Percentiles rank a stretch among this genome's conserved stretches.
Conservation (phyloP, 2,888 invertebrate species). For the Drymonia ruficornis region DNA sequence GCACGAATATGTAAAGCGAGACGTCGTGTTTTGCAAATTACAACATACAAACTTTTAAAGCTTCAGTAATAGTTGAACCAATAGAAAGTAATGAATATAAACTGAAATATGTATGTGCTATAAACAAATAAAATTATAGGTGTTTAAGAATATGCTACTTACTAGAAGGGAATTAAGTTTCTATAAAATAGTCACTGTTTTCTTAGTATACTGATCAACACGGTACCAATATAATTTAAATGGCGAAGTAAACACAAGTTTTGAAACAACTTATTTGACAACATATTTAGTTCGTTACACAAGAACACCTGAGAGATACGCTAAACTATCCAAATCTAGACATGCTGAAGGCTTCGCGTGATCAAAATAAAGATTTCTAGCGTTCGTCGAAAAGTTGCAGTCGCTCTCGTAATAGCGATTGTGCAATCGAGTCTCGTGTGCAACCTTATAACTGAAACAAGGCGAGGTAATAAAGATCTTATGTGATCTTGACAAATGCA, state of each 20-base stretch:
- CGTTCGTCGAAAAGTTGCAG: constrained; percentile 14
- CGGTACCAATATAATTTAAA: no score
- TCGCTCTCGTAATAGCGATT: constrained; percentile 22
- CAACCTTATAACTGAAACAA: constrained; percentile 1
- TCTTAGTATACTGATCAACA: no score
- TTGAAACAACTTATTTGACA: not conserved
- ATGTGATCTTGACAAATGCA: not conserved
- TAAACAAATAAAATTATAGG: no score
- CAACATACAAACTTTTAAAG: not conserved
- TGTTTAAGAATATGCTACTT: no score
- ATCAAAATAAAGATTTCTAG: constrained; percentile 22
- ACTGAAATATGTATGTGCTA: no score
- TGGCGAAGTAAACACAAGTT: not conserved
- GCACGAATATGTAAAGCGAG: constrained; percentile 15
- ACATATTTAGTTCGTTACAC: constrained; percentile 1
- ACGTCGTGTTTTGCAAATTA: not conserved
- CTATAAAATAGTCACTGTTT: no score
- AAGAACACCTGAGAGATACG: constrained; percentile 3
- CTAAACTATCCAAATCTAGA: constrained; percentile 6
- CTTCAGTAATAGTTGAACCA: not conserved
- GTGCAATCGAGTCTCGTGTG: constrained; percentile 9
- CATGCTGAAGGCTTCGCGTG: constrained; percentile 8
- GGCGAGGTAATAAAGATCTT: not conserved
- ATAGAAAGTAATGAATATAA: not conserved
- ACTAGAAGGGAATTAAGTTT: no score